Evolutionary conservation across 2,888 invertebrate species (phyloP).

Genomic region (Leptopilina myrica): DNA sequence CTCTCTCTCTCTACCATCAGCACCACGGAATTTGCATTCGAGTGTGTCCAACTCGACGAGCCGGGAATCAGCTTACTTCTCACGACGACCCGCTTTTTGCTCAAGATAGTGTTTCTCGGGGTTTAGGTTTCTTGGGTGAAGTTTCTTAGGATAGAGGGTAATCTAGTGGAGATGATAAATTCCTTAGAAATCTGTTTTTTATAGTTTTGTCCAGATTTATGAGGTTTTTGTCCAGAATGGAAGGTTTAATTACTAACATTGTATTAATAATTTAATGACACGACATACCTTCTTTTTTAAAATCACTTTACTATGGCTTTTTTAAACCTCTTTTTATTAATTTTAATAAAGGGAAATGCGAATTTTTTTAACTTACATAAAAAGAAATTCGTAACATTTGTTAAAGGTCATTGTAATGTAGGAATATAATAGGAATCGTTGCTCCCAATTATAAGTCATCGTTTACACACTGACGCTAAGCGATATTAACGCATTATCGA

Average conservation of each 20-base stretch:
- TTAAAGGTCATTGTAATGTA: too few relatives aligned
- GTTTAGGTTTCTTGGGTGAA: constrained; percentile 25
- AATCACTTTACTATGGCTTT: too few relatives aligned
- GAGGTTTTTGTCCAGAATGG: not conserved
- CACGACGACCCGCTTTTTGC: constrained; percentile 27
- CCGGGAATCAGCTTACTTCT: constrained; percentile 36
- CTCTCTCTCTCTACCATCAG: not conserved
- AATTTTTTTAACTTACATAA: too few relatives aligned
- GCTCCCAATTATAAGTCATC: constrained; percentile 33
- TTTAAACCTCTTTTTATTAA: too few relatives aligned
- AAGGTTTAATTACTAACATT: too few relatives aligned
- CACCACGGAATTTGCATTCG: constrained; percentile 31
- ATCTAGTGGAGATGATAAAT: constrained; percentile 37
- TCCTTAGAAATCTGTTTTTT: not conserved
- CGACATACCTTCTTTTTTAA: too few relatives aligned
- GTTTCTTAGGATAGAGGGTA: constrained; percentile 20
- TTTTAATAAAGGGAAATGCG: too few relatives aligned
- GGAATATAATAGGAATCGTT: not conserved
- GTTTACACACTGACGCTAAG: constrained; percentile 44
- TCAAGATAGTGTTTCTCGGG: constrained; percentile 12
- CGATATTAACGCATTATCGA: constrained; percentile 54
- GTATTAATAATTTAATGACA: too few relatives aligned
- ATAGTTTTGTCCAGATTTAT: not conserved
- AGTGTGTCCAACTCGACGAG: not conserved
- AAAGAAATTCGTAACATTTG: too few relatives aligned